Conservation (phyloP, 2,888 invertebrate species). For the Andrena camellia region DNA sequence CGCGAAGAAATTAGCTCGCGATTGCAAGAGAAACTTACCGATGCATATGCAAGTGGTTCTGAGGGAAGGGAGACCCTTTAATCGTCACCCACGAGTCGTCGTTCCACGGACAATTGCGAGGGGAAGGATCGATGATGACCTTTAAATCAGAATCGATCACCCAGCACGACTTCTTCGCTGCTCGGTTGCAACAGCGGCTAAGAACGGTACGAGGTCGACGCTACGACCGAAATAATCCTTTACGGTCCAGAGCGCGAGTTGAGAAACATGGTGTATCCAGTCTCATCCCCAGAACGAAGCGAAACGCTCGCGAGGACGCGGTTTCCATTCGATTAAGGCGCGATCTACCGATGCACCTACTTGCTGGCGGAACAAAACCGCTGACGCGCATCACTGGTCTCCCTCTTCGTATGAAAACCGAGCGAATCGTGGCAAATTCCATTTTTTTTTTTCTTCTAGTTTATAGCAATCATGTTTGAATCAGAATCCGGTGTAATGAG, state of each 20-base stretch:
- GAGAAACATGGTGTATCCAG: not conserved
- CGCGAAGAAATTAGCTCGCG: not conserved
- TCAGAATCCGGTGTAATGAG: not conserved
- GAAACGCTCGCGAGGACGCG: slow-evolving; percentile 20
- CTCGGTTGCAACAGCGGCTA: not conserved
- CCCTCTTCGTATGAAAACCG: not conserved
- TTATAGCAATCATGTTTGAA: not conserved
- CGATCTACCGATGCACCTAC: not conserved
- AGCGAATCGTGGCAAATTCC: not conserved
- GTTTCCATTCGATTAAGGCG: slow-evolving; percentile 20
- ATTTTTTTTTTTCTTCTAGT: not conserved
- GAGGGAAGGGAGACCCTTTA: not conserved
- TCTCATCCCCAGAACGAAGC: not conserved
- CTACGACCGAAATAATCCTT: slow-evolving; percentile 33
- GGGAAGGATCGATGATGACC: not conserved
- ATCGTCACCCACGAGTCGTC: not conserved
- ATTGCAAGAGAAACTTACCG: not conserved
- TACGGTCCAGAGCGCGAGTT: not conserved
- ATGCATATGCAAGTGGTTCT: not conserved
- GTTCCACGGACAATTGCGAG: not conserved
- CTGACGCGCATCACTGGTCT: not conserved
- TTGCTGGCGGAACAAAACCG: slow-evolving; percentile 13
- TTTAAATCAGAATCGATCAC: not conserved
- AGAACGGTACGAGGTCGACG: slow-evolving; percentile 10
- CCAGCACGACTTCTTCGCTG: not conserved